Conservation (phyloP, 2,113 vertebrate species). For the Siniperca chuatsi region DNA sequence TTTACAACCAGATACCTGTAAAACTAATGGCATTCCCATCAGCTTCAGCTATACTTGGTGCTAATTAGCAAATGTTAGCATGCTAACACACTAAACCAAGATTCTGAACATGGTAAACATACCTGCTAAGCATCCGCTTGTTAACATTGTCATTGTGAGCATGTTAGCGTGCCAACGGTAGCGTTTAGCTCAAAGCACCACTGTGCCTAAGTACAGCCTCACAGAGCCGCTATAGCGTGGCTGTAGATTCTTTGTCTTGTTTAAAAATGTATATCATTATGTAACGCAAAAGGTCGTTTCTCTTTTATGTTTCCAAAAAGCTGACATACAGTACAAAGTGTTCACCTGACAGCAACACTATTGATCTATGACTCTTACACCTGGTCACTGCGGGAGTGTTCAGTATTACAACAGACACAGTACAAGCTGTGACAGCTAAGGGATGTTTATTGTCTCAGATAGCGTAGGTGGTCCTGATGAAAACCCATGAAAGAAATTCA, state of each 20-base stretch:
- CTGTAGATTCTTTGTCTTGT: not conserved
- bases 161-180: not conserved
- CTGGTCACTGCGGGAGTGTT: slow-evolving; percentile 32
- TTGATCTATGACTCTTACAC: slow-evolving; percentile 19
- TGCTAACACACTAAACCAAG: not conserved
- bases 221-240: not conserved
- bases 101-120: not conserved
- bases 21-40: not conserved
- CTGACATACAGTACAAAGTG: not conserved
- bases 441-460: slow-evolving; percentile 39
- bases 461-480: slow-evolving; percentile 46
- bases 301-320: not conserved
- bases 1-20: not conserved
- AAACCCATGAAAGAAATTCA: slow-evolving; percentile 43
- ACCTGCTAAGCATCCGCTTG: not conserved
- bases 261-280: not conserved
- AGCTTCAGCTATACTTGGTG: not conserved
- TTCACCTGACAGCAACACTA: not conserved
- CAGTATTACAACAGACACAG: slow-evolving; percentile 35
- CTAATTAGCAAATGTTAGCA: not conserved
- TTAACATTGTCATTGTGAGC: not conserved
- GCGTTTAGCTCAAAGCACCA: not conserved
- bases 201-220: not conserved
- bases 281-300: not conserved
- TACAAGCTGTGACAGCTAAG: slow-evolving; percentile 16